phyloP scores from a whole-genome alignment of 2,888 invertebrate species.

The Synanthedon andrenaeformis region DNA sequence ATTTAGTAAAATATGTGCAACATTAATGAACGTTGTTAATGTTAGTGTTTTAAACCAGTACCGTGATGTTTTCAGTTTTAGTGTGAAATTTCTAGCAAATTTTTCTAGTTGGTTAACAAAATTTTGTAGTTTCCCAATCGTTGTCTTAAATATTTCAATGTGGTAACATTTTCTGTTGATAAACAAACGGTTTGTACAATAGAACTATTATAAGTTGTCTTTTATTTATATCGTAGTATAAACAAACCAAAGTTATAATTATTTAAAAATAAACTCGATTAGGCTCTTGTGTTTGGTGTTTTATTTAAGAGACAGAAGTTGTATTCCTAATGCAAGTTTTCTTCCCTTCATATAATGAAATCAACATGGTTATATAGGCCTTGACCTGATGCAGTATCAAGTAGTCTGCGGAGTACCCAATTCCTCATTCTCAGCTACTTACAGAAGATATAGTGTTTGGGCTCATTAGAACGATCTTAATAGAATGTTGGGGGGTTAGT shows the following conservation, averaged over 20 bases:
- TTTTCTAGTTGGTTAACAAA: conserved; percentile 14
- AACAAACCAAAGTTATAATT: conserved; percentile 69
- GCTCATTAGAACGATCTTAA: too few relatives aligned
- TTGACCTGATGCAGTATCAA: too few relatives aligned
- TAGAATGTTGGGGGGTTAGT: too few relatives aligned
- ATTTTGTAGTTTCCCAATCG: conserved; percentile 12
- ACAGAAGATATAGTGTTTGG: too few relatives aligned
- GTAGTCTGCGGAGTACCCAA: too few relatives aligned
- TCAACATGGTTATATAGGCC: too few relatives aligned
- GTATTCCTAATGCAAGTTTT: too few relatives aligned
- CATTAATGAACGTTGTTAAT: not conserved
- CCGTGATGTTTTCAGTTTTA: conserved; percentile 20
- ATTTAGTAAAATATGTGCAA: too few relatives aligned
- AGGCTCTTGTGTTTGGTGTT: conserved; percentile 51
- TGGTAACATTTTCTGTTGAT: not conserved
- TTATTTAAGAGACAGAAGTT: conserved; percentile 19
- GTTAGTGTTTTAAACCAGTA: not conserved
- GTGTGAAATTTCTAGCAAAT: conserved; percentile 35
- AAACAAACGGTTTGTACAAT: conserved; percentile 33
- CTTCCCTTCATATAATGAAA: too few relatives aligned
- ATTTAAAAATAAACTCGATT: conserved; percentile 41
- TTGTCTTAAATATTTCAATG: conserved; percentile 11
- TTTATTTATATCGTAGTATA: conserved; percentile 63
- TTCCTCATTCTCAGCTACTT: too few relatives aligned
- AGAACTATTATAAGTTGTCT: conserved; percentile 42